A percentile compares a stretch with the other conserved stretches of the same genome.
Evolutionary conservation across 2,888 invertebrate species (phyloP).

Genomic region (Caenorhabditis virilis): DNA sequence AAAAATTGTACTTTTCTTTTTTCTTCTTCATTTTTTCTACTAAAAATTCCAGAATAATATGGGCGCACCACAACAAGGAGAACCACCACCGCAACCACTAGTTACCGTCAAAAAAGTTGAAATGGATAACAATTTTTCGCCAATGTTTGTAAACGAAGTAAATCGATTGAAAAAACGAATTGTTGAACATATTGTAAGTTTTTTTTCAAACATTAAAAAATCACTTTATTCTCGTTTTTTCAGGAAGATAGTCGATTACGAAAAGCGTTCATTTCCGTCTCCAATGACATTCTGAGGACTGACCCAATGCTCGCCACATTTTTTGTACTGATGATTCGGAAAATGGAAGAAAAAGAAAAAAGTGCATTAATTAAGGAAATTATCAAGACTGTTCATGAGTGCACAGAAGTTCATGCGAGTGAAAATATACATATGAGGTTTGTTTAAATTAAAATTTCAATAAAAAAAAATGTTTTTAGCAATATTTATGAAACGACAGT

Average conservation of each 20-base stretch:
- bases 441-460: no score
- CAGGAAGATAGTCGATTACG: conserved; percentile 3
- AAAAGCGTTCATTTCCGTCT: not conserved
- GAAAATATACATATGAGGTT: conserved; percentile 12
- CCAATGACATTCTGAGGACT: not conserved
- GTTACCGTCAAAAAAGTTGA: no score
- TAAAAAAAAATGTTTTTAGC: no score
- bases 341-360: conserved; percentile 18
- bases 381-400: conserved; percentile 23
- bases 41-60: conserved; percentile 13
- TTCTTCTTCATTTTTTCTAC: not conserved
- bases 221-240: no score
- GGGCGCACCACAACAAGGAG: conserved; percentile 4
- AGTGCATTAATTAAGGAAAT: conserved; percentile 20
- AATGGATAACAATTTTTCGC: conserved; percentile 17
- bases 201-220: not conserved
- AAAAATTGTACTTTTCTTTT: not conserved
- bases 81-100: not conserved
- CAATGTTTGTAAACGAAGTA: conserved; percentile 22
- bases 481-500: conserved; percentile 23
- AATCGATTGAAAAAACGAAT: conserved; percentile 7
- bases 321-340: conserved; percentile 1
- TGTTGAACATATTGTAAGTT: conserved; percentile 17
- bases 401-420: conserved; percentile 13
- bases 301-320: conserved; percentile 2